Evolutionary conservation across 2,888 invertebrate genomes (phyloP).

Genomic region (Gymnosoma rotundatum): DNA sequence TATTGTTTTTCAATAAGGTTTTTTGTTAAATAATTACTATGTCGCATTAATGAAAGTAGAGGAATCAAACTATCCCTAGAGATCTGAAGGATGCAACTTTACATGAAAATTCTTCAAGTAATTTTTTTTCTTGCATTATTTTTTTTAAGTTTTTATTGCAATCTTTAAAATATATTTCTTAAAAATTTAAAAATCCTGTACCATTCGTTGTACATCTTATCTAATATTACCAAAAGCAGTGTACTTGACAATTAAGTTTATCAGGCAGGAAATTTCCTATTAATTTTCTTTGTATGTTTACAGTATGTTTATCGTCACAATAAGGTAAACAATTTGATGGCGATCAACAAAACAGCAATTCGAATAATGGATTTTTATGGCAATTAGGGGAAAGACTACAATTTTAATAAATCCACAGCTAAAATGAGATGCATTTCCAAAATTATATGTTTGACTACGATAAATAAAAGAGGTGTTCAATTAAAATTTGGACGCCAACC

Average conservation of each 20-base stretch:
- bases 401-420: conserved; percentile 21
- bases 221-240: conserved; percentile 6
- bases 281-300: conserved; percentile 12
- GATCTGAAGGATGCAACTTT: too few relatives aligned
- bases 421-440: background rate
- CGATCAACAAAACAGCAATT: conserved; percentile 70
- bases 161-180: too few relatives aligned
- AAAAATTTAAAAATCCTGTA: background rate
- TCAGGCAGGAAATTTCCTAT: conserved; percentile 24
- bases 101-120: too few relatives aligned
- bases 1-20: too few relatives aligned
- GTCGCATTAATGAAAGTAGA: too few relatives aligned
- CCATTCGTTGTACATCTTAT: background rate
- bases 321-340: conserved; percentile 71
- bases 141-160: too few relatives aligned
- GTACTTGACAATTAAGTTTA: conserved; percentile 8
- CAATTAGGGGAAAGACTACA: background rate
- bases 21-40: too few relatives aligned
- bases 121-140: too few relatives aligned
- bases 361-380: conserved; percentile 58
- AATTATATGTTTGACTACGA: conserved; percentile 34
- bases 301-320: conserved; percentile 52
- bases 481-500: too few relatives aligned
- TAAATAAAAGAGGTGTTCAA: conserved; percentile 11
- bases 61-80: too few relatives aligned